Base-by-base conservation (phyloP, 2,888 invertebrate species). In the Drosophila macrospina region DNA sequence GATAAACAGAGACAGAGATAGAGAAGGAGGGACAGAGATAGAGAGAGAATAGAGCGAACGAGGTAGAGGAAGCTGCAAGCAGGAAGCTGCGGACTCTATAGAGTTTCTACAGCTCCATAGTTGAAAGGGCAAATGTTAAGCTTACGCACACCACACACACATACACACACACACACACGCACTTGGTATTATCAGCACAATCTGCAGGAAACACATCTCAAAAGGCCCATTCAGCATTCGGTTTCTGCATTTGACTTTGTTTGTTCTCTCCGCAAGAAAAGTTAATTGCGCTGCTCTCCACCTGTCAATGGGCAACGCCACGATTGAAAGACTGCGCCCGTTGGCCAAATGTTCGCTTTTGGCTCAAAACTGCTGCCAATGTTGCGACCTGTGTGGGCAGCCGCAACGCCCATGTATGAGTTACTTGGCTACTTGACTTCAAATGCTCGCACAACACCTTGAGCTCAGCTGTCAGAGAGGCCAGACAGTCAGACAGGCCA, bases 81-180 rank as follows among this genome's bases (percentile, higher is more conserved):
- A 70, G 59, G 55, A 64, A 70, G 32, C 39, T 50, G 55, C 54
- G 68, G 41, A 71, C 66, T 77, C 81, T 56, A 65, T 70, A 60
- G 73, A 73, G 60, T 54, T 41, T 52, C 13, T n/a, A 52, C 41
- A 52, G 30, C 20, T 47, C 32, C 57, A 48, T 34, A 59, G 70
- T 69, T 69, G 66, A 80, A 78, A 79, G 74, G 64, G 69, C 78
- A 69, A 84, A 80, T 78, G 80, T 71, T 84, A 60, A 68, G 63
- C 66, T 78, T 63, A 80, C 78, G 74, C 51, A 69, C 32, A 55
- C 32, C 8, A 37, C 26, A 37, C 36, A 37, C 10, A 24, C 30
- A 15, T 10, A 48, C 20, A 48, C 36, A 26, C 10, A 26, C 13
- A 26, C 3, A 42, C 15, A 34, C 24, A 55, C 30, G 10, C 4